Evolutionary conservation across 2,113 vertebrate species (phyloP).

Genomic region (Glaucidium brasilianum): DNA sequence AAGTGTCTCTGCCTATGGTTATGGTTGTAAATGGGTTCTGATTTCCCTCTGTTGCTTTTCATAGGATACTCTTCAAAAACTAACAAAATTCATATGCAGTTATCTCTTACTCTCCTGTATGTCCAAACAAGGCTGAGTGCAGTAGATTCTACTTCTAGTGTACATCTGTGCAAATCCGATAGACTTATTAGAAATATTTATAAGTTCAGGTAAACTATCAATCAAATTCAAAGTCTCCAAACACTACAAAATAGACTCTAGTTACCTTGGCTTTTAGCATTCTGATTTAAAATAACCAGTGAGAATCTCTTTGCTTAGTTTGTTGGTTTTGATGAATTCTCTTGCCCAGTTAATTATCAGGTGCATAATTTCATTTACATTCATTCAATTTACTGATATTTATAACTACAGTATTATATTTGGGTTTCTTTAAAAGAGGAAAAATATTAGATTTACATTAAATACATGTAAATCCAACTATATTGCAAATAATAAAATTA

Average conservation of each 20-base stretch:
- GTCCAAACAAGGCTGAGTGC: background rate
- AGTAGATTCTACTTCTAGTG: background rate
- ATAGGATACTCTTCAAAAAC: background rate
- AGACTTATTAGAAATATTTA: background rate
- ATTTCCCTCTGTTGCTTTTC: background rate
- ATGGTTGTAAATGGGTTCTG: background rate
- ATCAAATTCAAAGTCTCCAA: background rate
- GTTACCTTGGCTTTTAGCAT: background rate
- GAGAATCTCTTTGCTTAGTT: background rate
- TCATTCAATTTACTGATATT: background rate
- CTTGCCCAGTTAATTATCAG: background rate
- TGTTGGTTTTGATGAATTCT: background rate
- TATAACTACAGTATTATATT: background rate
- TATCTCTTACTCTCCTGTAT: background rate
- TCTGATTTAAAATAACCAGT: background rate
- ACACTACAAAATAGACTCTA: background rate
- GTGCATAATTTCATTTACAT: background rate
- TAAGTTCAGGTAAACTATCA: background rate
- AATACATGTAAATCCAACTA: background rate
- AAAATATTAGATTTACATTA: background rate
- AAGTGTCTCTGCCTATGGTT: background rate
- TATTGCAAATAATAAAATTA: background rate
- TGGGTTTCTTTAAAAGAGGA: background rate
- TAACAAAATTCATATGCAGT: background rate
- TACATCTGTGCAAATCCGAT: background rate